phyloP scores from a whole-genome alignment of 2,888 invertebrate genomes.

The Sminthurides aquaticus region DNA sequence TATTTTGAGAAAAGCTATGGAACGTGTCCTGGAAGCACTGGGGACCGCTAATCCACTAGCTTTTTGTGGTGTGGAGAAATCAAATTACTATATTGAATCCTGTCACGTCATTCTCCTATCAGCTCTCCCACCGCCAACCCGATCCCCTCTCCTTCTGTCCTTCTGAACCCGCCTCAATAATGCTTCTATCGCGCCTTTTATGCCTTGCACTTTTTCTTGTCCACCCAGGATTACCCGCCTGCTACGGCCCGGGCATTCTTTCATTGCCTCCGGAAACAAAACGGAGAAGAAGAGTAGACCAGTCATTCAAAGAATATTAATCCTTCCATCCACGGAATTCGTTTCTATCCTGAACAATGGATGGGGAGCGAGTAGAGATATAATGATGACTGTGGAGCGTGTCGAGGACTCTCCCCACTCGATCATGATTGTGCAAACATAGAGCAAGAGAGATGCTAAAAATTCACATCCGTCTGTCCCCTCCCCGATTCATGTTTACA shows the following conservation, averaged over 20 bases:
- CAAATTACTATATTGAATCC: constrained; percentile 7
- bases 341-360: neutral
- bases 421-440: neutral
- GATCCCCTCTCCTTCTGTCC: neutral
- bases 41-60: neutral
- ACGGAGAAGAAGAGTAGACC: neutral
- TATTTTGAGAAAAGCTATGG: too few relatives aligned
- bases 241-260: neutral
- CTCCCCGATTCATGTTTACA: neutral
- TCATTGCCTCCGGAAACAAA: neutral
- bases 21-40: too few relatives aligned
- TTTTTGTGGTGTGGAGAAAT: neutral
- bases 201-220: neutral
- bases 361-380: neutral
- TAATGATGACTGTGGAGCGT: neutral
- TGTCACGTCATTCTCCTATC: constrained; percentile 5
- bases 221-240: neutral
- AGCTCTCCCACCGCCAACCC: neutral
- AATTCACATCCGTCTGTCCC: neutral
- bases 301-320: constrained; percentile 10
- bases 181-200: too few relatives aligned
- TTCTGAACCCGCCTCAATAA: neutral
- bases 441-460: too few relatives aligned
- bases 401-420: neutral
- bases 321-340: neutral